These are phyloP conservation scores for Tupaia tana DNA, from an alignment of 2,113 vertebrate genomes.

Conservation along the genomic window DNA sequence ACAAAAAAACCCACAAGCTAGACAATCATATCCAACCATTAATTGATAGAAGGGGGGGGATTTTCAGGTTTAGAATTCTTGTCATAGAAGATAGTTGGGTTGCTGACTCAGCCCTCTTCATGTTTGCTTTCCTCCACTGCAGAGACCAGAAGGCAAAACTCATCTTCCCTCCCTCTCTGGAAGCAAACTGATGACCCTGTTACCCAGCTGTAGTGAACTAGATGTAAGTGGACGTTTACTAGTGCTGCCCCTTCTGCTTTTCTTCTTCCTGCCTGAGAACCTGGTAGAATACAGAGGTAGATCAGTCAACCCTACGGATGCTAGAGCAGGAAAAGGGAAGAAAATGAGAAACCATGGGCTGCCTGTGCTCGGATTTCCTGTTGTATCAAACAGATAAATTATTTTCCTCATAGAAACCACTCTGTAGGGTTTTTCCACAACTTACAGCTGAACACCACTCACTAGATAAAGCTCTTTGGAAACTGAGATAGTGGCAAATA, in stretches of 20 bases:
- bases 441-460: not conserved
- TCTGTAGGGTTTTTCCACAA: not conserved
- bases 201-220: not conserved
- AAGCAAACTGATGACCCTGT: not conserved
- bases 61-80: not conserved
- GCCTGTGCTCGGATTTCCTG: not conserved
- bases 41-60: not conserved
- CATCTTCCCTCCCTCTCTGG: not conserved
- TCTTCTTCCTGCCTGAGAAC: not conserved
- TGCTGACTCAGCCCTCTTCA: not conserved
- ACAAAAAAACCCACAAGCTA: not conserved
- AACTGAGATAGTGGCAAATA: not conserved
- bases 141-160: not conserved
- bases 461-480: not conserved
- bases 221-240: rapidly evolving
- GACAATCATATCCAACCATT: not conserved
- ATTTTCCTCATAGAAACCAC: not conserved
- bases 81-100: not conserved
- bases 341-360: not conserved
- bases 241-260: not conserved
- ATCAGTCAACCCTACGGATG: not conserved
- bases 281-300: not conserved
- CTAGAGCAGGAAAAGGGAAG: not conserved
- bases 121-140: not conserved
- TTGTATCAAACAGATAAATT: not conserved